Percentiles rank a stretch among this genome's conserved stretches.
These are phyloP conservation scores for Linurgus olivaceus DNA, from an alignment of 2,797 vertebrate species.

Conservation along the genomic window DNA sequence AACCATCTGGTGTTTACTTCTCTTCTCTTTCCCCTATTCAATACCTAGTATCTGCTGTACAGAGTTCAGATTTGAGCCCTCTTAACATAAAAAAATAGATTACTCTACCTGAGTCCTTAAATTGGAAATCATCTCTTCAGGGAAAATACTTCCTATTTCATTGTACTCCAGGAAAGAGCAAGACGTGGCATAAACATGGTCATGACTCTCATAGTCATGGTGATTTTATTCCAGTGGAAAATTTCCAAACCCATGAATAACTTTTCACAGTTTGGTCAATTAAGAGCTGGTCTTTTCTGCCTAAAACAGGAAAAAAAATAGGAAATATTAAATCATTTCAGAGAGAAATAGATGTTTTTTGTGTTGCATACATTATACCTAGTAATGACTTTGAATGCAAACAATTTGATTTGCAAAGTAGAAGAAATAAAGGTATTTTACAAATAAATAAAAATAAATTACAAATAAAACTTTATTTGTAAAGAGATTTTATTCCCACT, in stretches of 20 bases:
- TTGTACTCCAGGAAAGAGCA: neutral
- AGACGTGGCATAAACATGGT: neutral
- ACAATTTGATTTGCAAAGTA: neutral
- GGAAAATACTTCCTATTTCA: neutral
- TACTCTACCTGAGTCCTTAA: neutral
- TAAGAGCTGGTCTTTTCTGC: neutral
- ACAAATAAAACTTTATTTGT: neutral
- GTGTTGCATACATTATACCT: neutral
- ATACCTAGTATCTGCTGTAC: neutral
- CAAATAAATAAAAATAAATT: neutral
- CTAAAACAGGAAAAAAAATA: neutral
- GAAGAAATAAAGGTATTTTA: neutral
- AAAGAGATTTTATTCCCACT: neutral
- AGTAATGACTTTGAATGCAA: neutral
- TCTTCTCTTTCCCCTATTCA: neutral
- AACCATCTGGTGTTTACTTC: neutral
- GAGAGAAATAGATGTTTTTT: neutral
- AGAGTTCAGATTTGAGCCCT: neutral
- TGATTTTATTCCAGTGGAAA: neutral
- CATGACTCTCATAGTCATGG: neutral
- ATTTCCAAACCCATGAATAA: neutral
- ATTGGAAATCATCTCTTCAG: neutral
- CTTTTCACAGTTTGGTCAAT: neutral
- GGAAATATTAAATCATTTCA: neutral
- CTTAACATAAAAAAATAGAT: neutral